These are phyloP conservation scores for Gasterosteus nipponicus DNA, from an alignment of 2,113 vertebrate species.

Conservation along the genomic window DNA sequence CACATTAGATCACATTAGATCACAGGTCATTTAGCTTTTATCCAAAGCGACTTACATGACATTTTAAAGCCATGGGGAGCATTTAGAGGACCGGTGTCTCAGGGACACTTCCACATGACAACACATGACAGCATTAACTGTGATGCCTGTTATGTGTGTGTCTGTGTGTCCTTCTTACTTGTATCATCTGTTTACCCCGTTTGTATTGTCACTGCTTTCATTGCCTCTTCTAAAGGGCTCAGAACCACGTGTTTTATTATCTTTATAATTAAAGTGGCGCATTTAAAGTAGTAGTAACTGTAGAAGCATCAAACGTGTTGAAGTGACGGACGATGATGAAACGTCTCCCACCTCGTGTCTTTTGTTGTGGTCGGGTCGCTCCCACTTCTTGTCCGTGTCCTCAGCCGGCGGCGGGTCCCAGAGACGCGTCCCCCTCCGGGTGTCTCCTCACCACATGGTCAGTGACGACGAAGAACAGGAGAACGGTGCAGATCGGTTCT, in stretches of 20 bases:
- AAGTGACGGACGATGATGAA: background rate
- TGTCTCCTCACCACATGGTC: background rate
- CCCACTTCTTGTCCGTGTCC: conserved; percentile 59
- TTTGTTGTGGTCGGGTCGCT: conserved; percentile 61
- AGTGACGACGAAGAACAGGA: background rate
- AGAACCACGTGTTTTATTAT: background rate
- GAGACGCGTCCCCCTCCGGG: conserved; percentile 14
- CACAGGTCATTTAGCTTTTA: no score
- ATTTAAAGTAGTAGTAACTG: background rate
- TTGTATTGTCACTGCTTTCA: no score
- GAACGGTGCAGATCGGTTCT: background rate
- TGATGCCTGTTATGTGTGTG: no score
- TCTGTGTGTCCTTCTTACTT: no score
- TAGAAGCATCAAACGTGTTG: background rate
- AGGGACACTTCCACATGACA: no score
- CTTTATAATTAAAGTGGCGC: background rate
- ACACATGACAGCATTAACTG: no score
- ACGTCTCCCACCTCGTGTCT: conserved; percentile 64
- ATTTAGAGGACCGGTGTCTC: no score
- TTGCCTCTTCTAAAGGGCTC: no score
- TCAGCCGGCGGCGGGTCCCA: conserved; percentile 34
- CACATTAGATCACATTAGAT: no score
- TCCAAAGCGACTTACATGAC: no score
- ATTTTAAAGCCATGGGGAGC: no score
- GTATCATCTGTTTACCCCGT: no score